Evolutionary conservation across 2,888 invertebrate genomes (phyloP).

Genomic region (Ophion ventricosus): DNA sequence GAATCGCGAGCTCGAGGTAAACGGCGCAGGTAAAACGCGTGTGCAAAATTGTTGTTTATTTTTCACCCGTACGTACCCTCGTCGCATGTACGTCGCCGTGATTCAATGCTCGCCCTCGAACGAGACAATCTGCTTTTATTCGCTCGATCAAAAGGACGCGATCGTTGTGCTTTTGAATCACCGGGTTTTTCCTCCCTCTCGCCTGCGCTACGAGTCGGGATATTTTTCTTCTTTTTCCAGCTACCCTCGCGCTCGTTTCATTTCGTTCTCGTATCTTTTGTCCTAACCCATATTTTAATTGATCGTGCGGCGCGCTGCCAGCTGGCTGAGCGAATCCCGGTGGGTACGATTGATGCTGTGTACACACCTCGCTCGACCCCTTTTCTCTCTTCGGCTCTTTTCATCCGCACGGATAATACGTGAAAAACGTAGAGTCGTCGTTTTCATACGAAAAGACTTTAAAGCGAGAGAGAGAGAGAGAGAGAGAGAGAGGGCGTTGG

Average conservation of each 20-base stretch:
- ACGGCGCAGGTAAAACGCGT: conserved; percentile 31
- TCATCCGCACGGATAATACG: conserved; percentile 4
- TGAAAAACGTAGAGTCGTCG: neutral
- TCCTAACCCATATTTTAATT: conserved; percentile 76
- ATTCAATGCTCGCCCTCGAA: conserved; percentile 39
- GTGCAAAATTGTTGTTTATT: conserved; percentile 12
- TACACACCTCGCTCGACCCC: conserved; percentile 36
- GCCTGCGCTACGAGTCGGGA: neutral
- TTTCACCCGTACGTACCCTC: no score
- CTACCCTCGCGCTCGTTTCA: neutral
- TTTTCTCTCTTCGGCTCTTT: neutral
- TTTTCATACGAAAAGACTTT: neutral
- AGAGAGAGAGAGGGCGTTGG: neutral
- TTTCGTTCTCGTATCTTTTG: conserved; percentile 24
- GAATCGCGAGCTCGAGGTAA: conserved; percentile 25
- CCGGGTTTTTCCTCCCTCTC: neutral
- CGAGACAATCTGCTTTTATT: conserved; percentile 31
- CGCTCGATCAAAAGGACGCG: neutral
- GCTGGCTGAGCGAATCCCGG: conserved; percentile 47
- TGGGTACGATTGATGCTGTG: conserved; percentile 59
- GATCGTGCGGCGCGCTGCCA: conserved; percentile 70
- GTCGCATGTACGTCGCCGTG: neutral
- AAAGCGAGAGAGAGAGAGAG: neutral
- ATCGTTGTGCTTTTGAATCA: neutral
- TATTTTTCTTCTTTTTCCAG: conserved; percentile 1